Evolutionary conservation across 35 echinoderm and acorn worm species (phyloP).

Genomic region (Nesometra sesokonis): DNA sequence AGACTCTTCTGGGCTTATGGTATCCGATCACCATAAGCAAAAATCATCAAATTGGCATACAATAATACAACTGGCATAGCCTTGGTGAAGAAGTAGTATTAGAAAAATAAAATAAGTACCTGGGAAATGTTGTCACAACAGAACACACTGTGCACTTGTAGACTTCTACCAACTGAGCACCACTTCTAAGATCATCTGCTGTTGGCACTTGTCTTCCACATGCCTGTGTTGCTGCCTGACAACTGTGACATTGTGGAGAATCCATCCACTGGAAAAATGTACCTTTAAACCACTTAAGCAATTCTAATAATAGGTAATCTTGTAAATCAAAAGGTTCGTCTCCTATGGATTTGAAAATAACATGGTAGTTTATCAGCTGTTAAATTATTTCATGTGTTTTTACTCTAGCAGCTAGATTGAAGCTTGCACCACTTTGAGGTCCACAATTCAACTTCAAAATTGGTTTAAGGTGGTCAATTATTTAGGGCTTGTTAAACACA

Average conservation of each 20-base stretch:
- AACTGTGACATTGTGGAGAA: conserved; percentile 51
- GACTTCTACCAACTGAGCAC: conserved; percentile 57
- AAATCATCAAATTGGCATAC: background rate
- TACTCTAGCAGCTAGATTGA: too few species aligned
- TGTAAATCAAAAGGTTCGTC: conserved; percentile 33
- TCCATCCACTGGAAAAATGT: conserved; percentile 88
- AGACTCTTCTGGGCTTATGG: background rate
- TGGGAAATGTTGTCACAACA: conserved; percentile 61
- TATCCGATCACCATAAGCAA: background rate
- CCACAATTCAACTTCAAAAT: too few species aligned
- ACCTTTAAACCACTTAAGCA: conserved; percentile 89
- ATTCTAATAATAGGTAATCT: conserved; percentile 76
- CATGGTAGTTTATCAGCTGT: too few species aligned
- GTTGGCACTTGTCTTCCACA: conserved; percentile 62
- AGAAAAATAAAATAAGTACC: too few species aligned
- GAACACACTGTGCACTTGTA: conserved; percentile 68
- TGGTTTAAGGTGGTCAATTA: too few species aligned
- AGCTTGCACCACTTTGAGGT: too few species aligned
- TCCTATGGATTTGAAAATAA: background rate
- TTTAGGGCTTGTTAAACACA: too few species aligned
- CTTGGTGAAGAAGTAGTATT: too few species aligned
- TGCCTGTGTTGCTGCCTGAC: conserved; percentile 39
- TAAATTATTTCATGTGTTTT: too few species aligned
- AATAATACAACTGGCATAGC: background rate
- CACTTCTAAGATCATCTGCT: conserved; percentile 61